A percentile compares a stretch with the other conserved stretches of the same genome.
phyloP scores from a whole-genome alignment of 2,113 vertebrate genomes.

The Trematomus loennbergii region DNA sequence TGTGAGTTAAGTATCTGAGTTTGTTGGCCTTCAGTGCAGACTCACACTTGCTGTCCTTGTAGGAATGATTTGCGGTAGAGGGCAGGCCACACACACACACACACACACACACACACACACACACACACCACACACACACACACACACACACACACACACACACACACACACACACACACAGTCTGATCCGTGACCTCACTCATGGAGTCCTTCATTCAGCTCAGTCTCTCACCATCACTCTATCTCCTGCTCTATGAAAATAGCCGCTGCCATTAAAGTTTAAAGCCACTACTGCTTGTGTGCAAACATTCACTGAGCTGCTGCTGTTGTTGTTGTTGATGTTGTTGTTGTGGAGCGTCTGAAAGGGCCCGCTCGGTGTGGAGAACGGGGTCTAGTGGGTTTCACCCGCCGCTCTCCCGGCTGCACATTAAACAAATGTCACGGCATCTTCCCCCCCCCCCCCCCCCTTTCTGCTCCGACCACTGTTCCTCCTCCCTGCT shows the following conservation, averaged over 20 bases:
- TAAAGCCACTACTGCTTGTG: constrained; percentile 62
- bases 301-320: constrained; percentile 53
- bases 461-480: background rate
- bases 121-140: constrained; percentile 29
- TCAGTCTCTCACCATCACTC: constrained; percentile 50
- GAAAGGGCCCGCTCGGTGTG: constrained; percentile 55
- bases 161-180: constrained; percentile 8
- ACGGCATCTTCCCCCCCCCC: constrained; percentile 49
- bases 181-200: constrained; percentile 53
- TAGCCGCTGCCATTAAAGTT: constrained; percentile 67
- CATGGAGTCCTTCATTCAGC: constrained; percentile 58
- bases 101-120: constrained; percentile 1
- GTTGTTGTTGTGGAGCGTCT: constrained; percentile 44
- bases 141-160: constrained; percentile 24
- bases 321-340: constrained; percentile 32
- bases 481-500: constrained; percentile 15
- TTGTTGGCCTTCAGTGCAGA: constrained; percentile 33
- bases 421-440: constrained; percentile 59
- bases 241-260: constrained; percentile 58
- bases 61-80: constrained; percentile 25
- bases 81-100: constrained; percentile 30
- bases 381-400: constrained; percentile 44
- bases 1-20: constrained; percentile 34
- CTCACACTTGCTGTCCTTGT: constrained; percentile 4
- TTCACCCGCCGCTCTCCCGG: constrained; percentile 46